Percentiles rank a stretch among this genome's conserved stretches.
phyloP scores from a whole-genome alignment of 2,113 vertebrate genomes.

The Bostrychus sinensis region DNA sequence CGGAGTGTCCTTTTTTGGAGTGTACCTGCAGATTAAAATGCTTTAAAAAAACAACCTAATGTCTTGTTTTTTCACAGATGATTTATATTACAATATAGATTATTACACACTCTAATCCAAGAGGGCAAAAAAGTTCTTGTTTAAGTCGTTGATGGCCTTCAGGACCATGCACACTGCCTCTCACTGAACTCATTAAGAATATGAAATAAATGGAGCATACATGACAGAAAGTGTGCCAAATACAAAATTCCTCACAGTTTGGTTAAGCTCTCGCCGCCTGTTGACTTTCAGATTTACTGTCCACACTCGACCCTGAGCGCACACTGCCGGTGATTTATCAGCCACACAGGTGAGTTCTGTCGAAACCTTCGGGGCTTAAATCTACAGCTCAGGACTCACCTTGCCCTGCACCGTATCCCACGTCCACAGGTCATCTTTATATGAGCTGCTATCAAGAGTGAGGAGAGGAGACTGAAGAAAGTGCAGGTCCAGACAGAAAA shows the following conservation, averaged over 20 bases:
- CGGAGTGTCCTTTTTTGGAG: no score
- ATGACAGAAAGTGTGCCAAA: slow-evolving; percentile 67
- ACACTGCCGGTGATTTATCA: slow-evolving; percentile 74
- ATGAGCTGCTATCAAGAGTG: slow-evolving; percentile 19
- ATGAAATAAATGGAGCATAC: slow-evolving; percentile 64
- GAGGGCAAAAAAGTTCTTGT: slow-evolving; percentile 8
- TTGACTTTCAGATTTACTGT: slow-evolving; percentile 81
- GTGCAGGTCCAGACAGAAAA: slow-evolving; percentile 33
- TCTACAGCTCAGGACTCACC: slow-evolving; percentile 56
- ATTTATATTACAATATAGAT: no score
- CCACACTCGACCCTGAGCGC: slow-evolving; percentile 47
- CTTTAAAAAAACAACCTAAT: no score
- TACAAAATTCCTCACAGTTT: slow-evolving; percentile 64
- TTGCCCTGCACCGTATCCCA: slow-evolving; percentile 44
- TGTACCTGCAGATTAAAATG: no score
- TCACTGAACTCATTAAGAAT: slow-evolving; percentile 60
- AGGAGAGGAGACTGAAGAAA: slow-evolving; percentile 20
- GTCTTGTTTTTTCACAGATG: no score
- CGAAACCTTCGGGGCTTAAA: slow-evolving; percentile 60
- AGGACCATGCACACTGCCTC: slow-evolving; percentile 33
- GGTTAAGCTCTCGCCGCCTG: slow-evolving; percentile 65
- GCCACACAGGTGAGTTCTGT: slow-evolving; percentile 72
- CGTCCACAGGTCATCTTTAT: slow-evolving; percentile 46
- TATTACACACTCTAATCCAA: no score
- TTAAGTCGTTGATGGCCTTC: slow-evolving; percentile 39